Evolutionary conservation across 1,140 invertebrate species (phyloP), one percentile per base, ranked within the genome.

Genomic region (Maconellicoccus hirsutus): DNA sequence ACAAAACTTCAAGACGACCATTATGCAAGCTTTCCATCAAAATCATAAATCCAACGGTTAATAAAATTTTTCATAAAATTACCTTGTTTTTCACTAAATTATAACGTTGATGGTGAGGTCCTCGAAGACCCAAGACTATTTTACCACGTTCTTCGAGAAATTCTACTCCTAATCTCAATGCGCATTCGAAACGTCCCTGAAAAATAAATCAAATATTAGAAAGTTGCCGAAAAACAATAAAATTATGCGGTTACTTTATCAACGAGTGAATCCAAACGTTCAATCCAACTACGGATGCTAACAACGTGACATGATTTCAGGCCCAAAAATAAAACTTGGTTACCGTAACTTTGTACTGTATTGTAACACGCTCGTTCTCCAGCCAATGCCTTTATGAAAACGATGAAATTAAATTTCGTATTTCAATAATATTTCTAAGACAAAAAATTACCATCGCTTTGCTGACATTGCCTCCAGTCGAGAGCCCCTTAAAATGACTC

Each of bases 291-390:
- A 76, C 94, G 80, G 75, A 97, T 84, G 71, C 86, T 88, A 70
- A 94, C 84, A 14, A 89, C 84, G 79, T 93, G 88, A 61, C 95
- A 83, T 63, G 86, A 87, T 75, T 88, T 87, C 0, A 89, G 89
- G 0, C 95, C 95, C 25, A 98, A 80, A 0, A 98, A 76, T 70
- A 95, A 84, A 12, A 98, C 78, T 75, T 94, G 90, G 69, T 88
- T 89, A 42, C 89, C 89, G 73, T 88, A 85, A 70, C 87, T 89
- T 71, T 91, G 86, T 21, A 95, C 84, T 19, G 94, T 94, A 75
- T 96, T 94, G 75, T 94, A 95, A 77, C 92, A 95, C 7, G 93
- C 92, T 75, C 87, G 84, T 78, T 93, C 90, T 0, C 92, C 93
- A 59, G 89, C 89, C 72, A 91, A 82, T 0, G 92, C 94, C 88